A percentile compares a stretch with the other conserved stretches of the same genome.
These are phyloP conservation scores for Pseudomugil tenellus DNA, from an alignment of 2,797 vertebrate genomes.

Conservation along the genomic window DNA sequence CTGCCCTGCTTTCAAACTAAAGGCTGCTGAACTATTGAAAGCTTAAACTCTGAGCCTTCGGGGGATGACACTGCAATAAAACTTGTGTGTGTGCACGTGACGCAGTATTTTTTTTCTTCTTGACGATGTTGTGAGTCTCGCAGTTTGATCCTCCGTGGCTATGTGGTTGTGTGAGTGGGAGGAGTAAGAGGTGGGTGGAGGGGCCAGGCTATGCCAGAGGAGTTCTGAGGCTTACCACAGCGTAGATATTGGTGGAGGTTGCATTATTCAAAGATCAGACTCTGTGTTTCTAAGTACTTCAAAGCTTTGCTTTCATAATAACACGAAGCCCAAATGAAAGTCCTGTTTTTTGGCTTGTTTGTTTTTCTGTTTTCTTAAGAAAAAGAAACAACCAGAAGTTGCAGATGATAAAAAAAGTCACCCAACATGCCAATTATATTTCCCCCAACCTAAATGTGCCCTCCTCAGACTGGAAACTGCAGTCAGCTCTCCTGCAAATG, in stretches of 20 bases:
- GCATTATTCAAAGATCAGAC: slow-evolving; percentile 65
- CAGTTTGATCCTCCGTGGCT: slow-evolving; percentile 4
- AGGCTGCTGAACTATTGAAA: slow-evolving; percentile 23
- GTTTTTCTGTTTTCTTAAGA: slow-evolving; percentile 6
- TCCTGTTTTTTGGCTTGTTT: slow-evolving; percentile 39
- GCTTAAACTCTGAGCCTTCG: slow-evolving; percentile 48
- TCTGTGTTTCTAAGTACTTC: slow-evolving; percentile 51
- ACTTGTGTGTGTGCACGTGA: slow-evolving; percentile 31
- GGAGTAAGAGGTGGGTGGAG: neutral
- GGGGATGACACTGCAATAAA: slow-evolving; percentile 37
- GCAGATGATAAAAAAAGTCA: slow-evolving; percentile 32
- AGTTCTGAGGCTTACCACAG: slow-evolving; percentile 39
- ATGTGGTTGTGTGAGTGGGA: slow-evolving; percentile 3
- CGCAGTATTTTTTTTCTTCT: neutral
- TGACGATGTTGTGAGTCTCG: slow-evolving; percentile 5
- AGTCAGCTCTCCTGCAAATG: slow-evolving; percentile 27
- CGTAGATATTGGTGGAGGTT: slow-evolving; percentile 51
- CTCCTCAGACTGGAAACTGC: neutral
- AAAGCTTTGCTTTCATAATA: slow-evolving; percentile 60
- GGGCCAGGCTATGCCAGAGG: slow-evolving; percentile 2
- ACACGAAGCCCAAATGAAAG: slow-evolving; percentile 42
- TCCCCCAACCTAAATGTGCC: slow-evolving; percentile 34
- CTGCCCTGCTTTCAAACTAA: slow-evolving; percentile 10
- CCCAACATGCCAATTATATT: slow-evolving; percentile 48
- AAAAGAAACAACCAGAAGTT: slow-evolving; percentile 49